Conservation (phyloP, 2,113 vertebrate species). For the Lagenorhynchus albirostris region DNA sequence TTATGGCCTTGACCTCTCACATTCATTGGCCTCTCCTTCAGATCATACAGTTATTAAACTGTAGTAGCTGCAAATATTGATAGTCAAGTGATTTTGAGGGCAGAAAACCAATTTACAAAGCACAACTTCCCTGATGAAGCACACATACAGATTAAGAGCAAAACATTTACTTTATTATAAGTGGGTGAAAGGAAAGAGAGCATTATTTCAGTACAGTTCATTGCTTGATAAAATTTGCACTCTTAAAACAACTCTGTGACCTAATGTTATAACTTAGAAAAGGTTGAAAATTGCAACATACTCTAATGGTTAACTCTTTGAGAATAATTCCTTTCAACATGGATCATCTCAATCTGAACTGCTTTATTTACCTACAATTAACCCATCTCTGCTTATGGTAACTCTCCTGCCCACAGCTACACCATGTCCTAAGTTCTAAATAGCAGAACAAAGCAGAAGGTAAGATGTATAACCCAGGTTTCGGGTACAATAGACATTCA, state of each 20-base stretch:
- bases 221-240: not conserved
- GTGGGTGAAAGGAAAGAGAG: not conserved
- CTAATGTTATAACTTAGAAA: not conserved
- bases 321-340: not conserved
- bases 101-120: not conserved
- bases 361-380: not conserved
- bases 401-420: not conserved
- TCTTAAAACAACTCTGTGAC: not conserved
- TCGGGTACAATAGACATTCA: not conserved
- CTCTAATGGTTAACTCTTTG: not conserved
- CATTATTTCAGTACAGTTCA: not conserved
- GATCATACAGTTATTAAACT: not conserved
- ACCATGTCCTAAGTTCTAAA: not conserved
- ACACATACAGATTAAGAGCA: not conserved
- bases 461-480: not conserved
- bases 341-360: not conserved
- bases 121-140: not conserved
- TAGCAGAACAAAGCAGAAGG: not conserved
- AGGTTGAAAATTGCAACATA: not conserved
- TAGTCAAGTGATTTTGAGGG: not conserved
- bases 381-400: not conserved
- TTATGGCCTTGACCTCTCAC: not conserved
- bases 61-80: not conserved
- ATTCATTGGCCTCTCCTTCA: not conserved
- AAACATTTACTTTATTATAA: not conserved